Conservation (phyloP, 2,888 invertebrate species). For the Drosophila kokeensis region DNA sequence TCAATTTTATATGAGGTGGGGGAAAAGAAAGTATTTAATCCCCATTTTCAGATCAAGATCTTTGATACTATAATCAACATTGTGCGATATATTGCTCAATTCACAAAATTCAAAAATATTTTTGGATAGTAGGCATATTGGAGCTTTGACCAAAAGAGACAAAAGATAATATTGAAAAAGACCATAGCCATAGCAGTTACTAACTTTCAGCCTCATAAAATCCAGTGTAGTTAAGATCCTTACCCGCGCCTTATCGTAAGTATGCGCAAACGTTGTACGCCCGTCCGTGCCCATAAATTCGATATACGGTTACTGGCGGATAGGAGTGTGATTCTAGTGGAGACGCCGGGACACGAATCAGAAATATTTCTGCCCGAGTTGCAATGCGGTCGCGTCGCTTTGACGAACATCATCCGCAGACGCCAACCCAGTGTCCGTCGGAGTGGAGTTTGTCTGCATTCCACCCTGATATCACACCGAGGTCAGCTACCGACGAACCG, state of each 20-base stretch:
- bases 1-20: neutral
- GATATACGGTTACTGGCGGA: conserved; percentile 45
- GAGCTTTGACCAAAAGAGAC: neutral
- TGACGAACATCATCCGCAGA: conserved; percentile 42
- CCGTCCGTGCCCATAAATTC: conserved; percentile 15
- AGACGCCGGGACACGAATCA: conserved; percentile 43
- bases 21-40: neutral
- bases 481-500: neutral
- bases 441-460: neutral
- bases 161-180: neutral
- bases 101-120: conserved; percentile 29
- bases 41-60: neutral
- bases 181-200: neutral
- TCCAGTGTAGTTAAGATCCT: neutral
- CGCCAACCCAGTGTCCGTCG: conserved; percentile 19
- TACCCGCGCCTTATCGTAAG: neutral
- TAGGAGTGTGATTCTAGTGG: conserved; percentile 50
- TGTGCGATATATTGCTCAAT: neutral
- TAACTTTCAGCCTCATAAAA: neutral
- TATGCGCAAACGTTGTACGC: conserved; percentile 12
- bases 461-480: neutral
- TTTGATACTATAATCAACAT: conserved; percentile 29
- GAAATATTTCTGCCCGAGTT: conserved; percentile 61
- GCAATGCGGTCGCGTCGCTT: conserved; percentile 22
- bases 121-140: neutral